Base-by-base conservation (phyloP, 2,797 vertebrate species). In the Australoheros facetus region DNA sequence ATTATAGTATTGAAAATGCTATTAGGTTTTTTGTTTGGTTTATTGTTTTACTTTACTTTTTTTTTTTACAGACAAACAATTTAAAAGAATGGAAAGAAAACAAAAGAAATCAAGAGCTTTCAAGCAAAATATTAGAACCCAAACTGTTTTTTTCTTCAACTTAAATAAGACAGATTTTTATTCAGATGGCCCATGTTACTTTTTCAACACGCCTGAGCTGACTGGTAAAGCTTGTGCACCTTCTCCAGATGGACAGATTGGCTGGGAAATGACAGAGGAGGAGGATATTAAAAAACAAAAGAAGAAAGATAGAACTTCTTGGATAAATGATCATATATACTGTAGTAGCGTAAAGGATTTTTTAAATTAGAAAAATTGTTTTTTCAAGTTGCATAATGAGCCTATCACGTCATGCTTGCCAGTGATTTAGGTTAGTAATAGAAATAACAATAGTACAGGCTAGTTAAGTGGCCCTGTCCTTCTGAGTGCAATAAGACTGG, bases 191-290 rank as follows among this genome's bases (percentile, higher is more conserved):
- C 95, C 94, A 94, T 94, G 83, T 95, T 89, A 92, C 93, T 91
- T 89, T 94, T 95, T 90, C 91, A 93, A 93, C 95, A 96, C 94
- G 95, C 96, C 95, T 92, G 95, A 96, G 94, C 95, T 93, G 90
- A 95, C 92, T 81, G 85, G 91, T 96, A 95, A 95, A 94, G 95
- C 93, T 95, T 94, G 91, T 95, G 91, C 92, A 94, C 91, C 92
- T 87, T 94, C 87, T 92, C 78, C 83, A 84, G 83, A 93, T 86
- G 86, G 88, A 86, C 73, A 17, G 93, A 94, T 85, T 56, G 77
- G 86, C 60, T 82, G 78, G 86, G 86, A 87, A 85, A 91, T 83
- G 87, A 93, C 92, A 89, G 87, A 92, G 89, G 90, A 89, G 87
- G 85, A 90, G 87, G 80, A 87, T 77, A 79, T 66, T 37, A 9